Percentiles rank a stretch among this genome's conserved stretches.
phyloP scores from a whole-genome alignment of 2,113 vertebrate genomes.

The Heterocephalus glaber region DNA sequence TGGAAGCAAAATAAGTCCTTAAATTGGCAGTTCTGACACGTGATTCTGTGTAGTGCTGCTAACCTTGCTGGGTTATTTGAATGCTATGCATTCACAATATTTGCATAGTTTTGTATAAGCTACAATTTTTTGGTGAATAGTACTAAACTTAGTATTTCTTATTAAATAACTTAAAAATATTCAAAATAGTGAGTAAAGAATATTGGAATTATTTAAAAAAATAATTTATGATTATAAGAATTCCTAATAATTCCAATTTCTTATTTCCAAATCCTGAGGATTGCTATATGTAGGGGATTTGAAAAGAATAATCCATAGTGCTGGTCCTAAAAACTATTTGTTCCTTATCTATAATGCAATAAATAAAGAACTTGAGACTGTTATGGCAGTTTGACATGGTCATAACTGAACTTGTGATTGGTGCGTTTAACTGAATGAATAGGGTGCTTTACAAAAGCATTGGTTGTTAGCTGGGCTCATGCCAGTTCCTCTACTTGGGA shows the following conservation, averaged over 20 bases:
- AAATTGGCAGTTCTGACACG: constrained; percentile 32
- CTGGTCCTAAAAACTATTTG: not conserved
- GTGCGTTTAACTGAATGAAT: not conserved
- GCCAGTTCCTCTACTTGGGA: not conserved
- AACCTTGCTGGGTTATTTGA: constrained; percentile 14
- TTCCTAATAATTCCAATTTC: not conserved
- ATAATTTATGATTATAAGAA: constrained; percentile 37
- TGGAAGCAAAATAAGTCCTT: constrained; percentile 48
- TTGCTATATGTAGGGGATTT: not conserved
- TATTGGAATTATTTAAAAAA: constrained; percentile 23
- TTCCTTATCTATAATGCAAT: constrained; percentile 22
- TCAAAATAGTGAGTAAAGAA: not conserved
- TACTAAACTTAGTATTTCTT: not conserved
- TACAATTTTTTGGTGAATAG: constrained; percentile 27
- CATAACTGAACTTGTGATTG: not conserved
- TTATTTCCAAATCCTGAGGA: not conserved
- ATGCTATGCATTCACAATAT: not conserved
- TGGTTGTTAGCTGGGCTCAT: not conserved
- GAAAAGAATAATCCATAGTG: not conserved
- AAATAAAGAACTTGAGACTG: not conserved
- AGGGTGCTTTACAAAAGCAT: not conserved
- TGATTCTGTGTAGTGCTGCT: not conserved
- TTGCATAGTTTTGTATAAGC: not conserved
- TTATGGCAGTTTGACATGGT: not conserved
- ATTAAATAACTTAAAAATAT: not conserved